Conservation (phyloP, 2,113 vertebrate species). For the Chiloscyllium plagiosum region DNA sequence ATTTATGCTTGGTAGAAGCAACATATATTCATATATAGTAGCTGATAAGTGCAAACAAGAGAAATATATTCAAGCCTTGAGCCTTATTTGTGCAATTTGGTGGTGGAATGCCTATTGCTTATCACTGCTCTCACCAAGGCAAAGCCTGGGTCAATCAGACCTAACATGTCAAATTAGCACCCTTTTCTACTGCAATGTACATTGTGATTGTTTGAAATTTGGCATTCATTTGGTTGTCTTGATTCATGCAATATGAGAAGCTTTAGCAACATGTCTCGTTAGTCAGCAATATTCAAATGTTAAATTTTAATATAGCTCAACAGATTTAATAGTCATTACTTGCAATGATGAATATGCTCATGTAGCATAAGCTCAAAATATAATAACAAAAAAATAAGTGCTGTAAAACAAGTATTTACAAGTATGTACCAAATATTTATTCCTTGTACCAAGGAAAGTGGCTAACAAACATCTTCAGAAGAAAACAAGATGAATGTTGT, state of each 20-base stretch:
- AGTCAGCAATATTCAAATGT: slow-evolving; percentile 50
- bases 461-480: slow-evolving; percentile 65
- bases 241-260: background rate
- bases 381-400: slow-evolving; percentile 82
- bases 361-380: slow-evolving; percentile 75
- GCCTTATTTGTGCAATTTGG: too few relatives aligned
- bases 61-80: too few relatives aligned
- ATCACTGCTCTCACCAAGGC: background rate
- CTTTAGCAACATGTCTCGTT: background rate
- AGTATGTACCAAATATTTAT: slow-evolving; percentile 78
- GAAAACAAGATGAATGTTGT: slow-evolving; percentile 60
- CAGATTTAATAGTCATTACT: slow-evolving; percentile 77
- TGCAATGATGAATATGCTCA: slow-evolving; percentile 70
- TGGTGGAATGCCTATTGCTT: background rate
- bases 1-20: too few relatives aligned
- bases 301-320: slow-evolving; percentile 84
- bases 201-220: background rate
- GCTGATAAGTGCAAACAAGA: too few relatives aligned
- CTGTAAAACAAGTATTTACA: slow-evolving; percentile 89
- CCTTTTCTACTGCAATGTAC: background rate
- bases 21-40: too few relatives aligned
- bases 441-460: slow-evolving; percentile 89
- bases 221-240: background rate
- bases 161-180: background rate
- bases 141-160: background rate